Evolutionary conservation across 2,888 invertebrate genomes (phyloP).

Genomic region (Thecocarcelia acutangulata): DNA sequence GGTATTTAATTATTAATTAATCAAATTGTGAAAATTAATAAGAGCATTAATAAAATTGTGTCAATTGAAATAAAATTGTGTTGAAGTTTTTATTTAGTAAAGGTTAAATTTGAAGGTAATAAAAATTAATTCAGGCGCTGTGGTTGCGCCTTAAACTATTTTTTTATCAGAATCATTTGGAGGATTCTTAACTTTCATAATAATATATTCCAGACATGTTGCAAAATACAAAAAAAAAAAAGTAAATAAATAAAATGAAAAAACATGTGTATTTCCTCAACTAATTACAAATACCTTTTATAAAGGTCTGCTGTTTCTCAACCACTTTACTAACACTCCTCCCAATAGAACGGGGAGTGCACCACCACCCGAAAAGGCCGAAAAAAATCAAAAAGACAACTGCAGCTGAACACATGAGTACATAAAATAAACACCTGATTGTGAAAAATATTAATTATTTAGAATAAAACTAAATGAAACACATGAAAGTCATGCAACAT

Average conservation of each 20-base stretch:
- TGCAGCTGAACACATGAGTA: slow-evolving; percentile 37
- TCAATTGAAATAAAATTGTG: too few species aligned
- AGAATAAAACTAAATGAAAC: slow-evolving; percentile 53
- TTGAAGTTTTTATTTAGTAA: too few species aligned
- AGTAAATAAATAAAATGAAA: background rate
- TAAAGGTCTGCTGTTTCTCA: slow-evolving; percentile 24
- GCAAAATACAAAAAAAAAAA: background rate
- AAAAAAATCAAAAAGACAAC: background rate
- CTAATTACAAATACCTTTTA: slow-evolving; percentile 51
- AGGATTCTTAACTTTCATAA: too few species aligned
- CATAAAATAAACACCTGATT: slow-evolving; percentile 67
- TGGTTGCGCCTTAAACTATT: too few species aligned
- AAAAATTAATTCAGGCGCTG: too few species aligned
- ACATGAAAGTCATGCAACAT: slow-evolving; percentile 66
- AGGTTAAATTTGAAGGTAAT: too few species aligned
- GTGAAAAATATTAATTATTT: slow-evolving; percentile 63
- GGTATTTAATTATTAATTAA: too few species aligned
- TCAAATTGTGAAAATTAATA: too few species aligned
- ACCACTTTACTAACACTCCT: slow-evolving; percentile 50
- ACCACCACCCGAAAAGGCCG: slow-evolving; percentile 1
- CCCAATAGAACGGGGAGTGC: background rate
- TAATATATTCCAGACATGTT: slow-evolving; percentile 27
- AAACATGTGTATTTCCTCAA: slow-evolving; percentile 53
- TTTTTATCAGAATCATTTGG: too few species aligned
- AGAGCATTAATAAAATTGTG: too few species aligned